Evolutionary conservation across 2,797 vertebrate genomes (phyloP).

Genomic region (Enteromius trimaculatus): DNA sequence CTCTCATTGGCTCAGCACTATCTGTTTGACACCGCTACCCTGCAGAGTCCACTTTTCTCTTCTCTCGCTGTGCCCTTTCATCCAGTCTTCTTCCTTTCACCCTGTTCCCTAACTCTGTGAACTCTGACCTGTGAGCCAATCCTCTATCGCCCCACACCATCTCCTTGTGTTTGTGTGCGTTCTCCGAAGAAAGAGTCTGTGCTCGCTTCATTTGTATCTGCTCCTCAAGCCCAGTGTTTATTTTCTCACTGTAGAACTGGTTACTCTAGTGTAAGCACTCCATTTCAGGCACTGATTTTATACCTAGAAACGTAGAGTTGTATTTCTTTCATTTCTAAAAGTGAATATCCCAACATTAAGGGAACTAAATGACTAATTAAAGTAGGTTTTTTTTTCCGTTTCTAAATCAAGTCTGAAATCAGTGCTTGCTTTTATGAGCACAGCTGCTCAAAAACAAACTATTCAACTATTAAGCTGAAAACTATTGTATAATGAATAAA

Average conservation of each 20-base stretch:
- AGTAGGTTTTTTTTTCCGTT: background rate
- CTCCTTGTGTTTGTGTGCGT: slow-evolving; percentile 35
- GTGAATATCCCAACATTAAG: background rate
- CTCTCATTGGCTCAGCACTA: slow-evolving; percentile 25
- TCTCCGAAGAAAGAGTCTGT: slow-evolving; percentile 16
- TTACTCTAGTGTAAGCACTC: background rate
- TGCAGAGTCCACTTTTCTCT: slow-evolving; percentile 32
- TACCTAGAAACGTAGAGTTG: background rate
- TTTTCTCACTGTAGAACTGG: slow-evolving; percentile 7
- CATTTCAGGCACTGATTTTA: background rate
- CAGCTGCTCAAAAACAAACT: slow-evolving; percentile 29
- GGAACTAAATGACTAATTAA: background rate
- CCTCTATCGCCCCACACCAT: slow-evolving; percentile 56
- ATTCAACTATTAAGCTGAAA: background rate
- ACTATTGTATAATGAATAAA: slow-evolving; percentile 19
- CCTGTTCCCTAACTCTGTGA: slow-evolving; percentile 56
- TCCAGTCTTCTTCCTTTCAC: slow-evolving; percentile 54
- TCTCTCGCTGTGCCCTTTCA: slow-evolving; percentile 53
- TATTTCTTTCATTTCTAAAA: background rate
- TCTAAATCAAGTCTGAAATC: background rate
- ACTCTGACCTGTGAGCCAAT: slow-evolving; percentile 59
- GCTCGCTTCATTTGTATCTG: slow-evolving; percentile 14
- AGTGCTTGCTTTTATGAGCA: background rate
- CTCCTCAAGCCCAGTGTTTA: slow-evolving; percentile 1
- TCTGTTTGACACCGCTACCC: slow-evolving; percentile 33